Evolutionary conservation across 2,888 invertebrate genomes (phyloP).

Genomic region (Notodonta ziczac): DNA sequence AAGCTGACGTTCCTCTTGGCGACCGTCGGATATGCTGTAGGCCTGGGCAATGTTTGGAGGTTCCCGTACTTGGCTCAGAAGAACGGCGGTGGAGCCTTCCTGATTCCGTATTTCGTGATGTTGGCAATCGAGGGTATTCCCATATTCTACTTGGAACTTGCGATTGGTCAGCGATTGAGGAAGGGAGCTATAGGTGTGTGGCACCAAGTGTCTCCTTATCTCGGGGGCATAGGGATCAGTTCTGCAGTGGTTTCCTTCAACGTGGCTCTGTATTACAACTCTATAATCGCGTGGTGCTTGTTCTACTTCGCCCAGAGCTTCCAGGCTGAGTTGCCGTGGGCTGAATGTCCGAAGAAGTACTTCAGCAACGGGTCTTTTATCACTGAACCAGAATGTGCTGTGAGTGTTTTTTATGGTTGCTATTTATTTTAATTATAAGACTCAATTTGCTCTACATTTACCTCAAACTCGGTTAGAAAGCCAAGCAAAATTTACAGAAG

Average conservation of each 20-base stretch:
- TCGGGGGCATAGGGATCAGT: constrained; percentile 96
- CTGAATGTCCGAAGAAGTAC: constrained; percentile 94
- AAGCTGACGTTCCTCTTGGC: constrained; percentile 96
- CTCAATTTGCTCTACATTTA: no score
- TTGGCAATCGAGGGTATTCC: constrained; percentile 97
- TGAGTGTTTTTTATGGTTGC: constrained; percentile 71
- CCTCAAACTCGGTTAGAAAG: no score
- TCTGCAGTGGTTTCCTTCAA: constrained; percentile 98
- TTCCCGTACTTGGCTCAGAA: constrained; percentile 98
- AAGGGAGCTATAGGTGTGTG: constrained; percentile 98
- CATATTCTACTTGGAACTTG: constrained; percentile 97
- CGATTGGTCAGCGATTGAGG: constrained; percentile 96
- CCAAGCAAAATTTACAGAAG: no score
- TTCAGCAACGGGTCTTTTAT: constrained; percentile 92
- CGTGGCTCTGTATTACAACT: constrained; percentile 98
- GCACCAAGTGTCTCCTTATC: constrained; percentile 95
- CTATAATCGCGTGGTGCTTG: constrained; percentile 98
- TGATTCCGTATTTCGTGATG: constrained; percentile 98
- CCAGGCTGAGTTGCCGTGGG: constrained; percentile 95
- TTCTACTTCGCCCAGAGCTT: constrained; percentile 98
- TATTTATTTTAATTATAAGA: not conserved
- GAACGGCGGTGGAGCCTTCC: constrained; percentile 98
- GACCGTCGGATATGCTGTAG: constrained; percentile 97
- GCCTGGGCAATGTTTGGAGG: constrained; percentile 97
- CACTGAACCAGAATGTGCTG: constrained; percentile 92